phyloP scores from a whole-genome alignment of 2,113 vertebrate genomes.

The Spizaetus ornatus region DNA sequence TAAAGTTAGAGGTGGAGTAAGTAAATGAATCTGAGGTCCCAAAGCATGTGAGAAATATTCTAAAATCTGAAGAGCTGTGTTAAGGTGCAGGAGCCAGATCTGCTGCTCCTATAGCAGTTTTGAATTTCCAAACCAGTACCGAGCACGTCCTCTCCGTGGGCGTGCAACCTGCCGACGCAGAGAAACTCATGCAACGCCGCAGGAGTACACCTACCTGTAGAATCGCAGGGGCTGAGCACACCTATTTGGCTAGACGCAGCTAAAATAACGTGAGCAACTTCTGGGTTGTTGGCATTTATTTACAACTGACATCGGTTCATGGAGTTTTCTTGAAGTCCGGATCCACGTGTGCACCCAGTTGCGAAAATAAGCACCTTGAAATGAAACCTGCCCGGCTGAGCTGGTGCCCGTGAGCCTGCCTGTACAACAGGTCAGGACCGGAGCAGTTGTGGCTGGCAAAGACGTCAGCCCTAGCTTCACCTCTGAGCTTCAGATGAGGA shows the following conservation, averaged over 20 bases:
- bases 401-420: neutral
- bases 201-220: accelerated
- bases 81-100: neutral
- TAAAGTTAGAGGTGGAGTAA: neutral
- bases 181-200: accelerated
- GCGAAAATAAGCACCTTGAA: neutral
- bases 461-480: neutral
- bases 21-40: neutral
- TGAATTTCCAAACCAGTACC: neutral
- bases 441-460: neutral
- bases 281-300: accelerated
- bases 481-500: neutral
- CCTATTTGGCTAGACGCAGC: accelerated
- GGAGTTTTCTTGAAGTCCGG: neutral
- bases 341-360: neutral
- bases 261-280: neutral
- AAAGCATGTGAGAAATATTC: neutral
- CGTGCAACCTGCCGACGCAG: accelerated
- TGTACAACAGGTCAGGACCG: accelerated
- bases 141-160: neutral
- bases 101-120: neutral
- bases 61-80: neutral
- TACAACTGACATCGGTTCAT: accelerated
- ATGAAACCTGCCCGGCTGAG: neutral
- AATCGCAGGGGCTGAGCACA: neutral